Evolutionary conservation across 2,113 vertebrate species (phyloP).

Genomic region (Illadopsis cleaveri): DNA sequence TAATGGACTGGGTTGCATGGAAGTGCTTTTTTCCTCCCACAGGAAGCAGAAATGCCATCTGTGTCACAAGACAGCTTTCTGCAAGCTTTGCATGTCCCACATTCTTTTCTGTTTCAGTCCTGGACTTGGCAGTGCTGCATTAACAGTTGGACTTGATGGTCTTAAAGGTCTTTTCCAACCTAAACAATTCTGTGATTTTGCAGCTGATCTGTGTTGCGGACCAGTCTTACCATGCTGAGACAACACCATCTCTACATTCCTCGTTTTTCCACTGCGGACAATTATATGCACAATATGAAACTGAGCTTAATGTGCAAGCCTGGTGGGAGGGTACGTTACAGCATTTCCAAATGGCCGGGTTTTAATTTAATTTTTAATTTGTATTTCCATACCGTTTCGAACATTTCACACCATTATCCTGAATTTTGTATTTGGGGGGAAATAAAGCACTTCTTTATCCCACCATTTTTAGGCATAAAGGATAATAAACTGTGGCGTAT

Average conservation of each 20-base stretch:
- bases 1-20: not conserved
- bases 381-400: not conserved
- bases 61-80: not conserved
- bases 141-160: not conserved
- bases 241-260: not conserved
- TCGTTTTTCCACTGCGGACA: accelerated
- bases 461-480: not conserved
- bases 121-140: not conserved
- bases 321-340: not conserved
- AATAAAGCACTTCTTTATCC: not conserved
- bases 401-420: not conserved
- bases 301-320: not conserved
- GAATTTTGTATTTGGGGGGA: not conserved
- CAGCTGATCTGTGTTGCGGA: not conserved
- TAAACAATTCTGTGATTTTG: not conserved
- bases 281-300: not conserved
- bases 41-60: not conserved
- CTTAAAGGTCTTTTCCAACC: not conserved
- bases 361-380: not conserved
- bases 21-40: not conserved
- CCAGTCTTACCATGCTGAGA: not conserved
- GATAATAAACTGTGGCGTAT: accelerated
- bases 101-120: not conserved
- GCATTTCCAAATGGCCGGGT: not conserved
- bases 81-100: not conserved